Evolutionary conservation across 2,888 invertebrate genomes (phyloP), one percentile per base, ranked within the genome.

Genomic region (Nymphalis urticae): DNA sequence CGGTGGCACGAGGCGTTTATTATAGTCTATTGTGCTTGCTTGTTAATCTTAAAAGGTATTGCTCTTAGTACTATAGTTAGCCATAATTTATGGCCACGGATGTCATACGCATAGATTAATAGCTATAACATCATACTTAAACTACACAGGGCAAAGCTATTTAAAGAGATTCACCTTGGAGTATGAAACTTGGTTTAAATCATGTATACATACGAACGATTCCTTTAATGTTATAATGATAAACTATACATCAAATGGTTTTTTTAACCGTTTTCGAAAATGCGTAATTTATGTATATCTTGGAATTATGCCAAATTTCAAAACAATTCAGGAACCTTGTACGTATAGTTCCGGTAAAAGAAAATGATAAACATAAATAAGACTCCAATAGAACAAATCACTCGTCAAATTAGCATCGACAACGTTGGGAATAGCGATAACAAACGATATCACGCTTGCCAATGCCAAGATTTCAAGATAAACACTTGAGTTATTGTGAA

Each of bases 1-100:
- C 71, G 66, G 48, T 13, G 64, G 53, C 69, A 69, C 73, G 66
- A 64, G 58, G 54, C 63, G 63, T n/a, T 67, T 56, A 56, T 69
- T 72, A 70, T 63, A 50, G 63, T 42, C 61, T 56, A 70, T 72
- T 72, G 64, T 72, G 63, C 48, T 63, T 19, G 58, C 42, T 62
- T 62, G 58, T 66, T 66, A 65, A 63, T 48, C 63, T 53, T 19
- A 63, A 63, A 32, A 68, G 42, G 65, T 58, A 32, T 48, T 63
- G 48, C 56, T 58, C 42, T 58, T 58, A n/a, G 32, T 27, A 32
- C 61, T 61, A 62, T 56, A 48, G 48, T 67, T 32, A 67, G 62
- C 16, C n/a, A 32, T 62, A 50, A 62, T 56, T 62, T 67, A 67
- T 62, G 62, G 27, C 48, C 17, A 13, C 19, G 42, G 42, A 58